These are phyloP conservation scores for Cotesia congregata DNA, from an alignment of 2,888 invertebrate species.

Conservation along the genomic window DNA sequence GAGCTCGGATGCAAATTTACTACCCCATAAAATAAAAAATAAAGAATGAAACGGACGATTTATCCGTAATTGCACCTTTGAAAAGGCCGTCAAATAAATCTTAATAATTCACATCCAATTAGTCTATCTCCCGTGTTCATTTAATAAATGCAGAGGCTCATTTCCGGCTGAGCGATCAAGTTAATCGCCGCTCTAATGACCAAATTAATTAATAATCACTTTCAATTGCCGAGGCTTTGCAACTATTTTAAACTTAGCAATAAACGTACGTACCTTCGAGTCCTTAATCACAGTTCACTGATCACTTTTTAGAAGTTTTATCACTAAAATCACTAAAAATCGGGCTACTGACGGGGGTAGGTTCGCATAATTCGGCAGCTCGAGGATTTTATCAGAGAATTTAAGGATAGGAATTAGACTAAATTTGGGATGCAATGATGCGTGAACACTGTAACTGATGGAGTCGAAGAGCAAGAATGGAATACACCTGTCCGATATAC, in stretches of 20 bases:
- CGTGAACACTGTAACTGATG: slow-evolving; percentile 65
- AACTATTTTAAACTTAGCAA: not conserved
- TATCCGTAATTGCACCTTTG: not conserved
- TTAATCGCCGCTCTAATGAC: not conserved
- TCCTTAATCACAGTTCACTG: not conserved
- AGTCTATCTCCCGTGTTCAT: not conserved
- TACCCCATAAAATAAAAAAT: no score
- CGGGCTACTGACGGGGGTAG: no score
- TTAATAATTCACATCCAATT: slow-evolving; percentile 1
- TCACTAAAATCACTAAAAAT: no score
- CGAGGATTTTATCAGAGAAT: no score
- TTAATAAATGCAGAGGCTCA: not conserved
- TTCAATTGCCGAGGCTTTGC: not conserved
- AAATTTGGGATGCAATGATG: slow-evolving; percentile 42
- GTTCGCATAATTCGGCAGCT: no score
- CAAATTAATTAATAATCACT: not conserved
- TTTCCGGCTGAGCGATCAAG: not conserved
- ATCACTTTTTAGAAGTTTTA: no score
- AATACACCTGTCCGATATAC: slow-evolving; percentile 72
- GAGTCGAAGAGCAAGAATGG: slow-evolving; percentile 67
- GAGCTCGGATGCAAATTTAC: no score
- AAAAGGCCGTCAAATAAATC: not conserved
- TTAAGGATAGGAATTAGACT: slow-evolving; percentile 11
- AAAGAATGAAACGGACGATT: not conserved
- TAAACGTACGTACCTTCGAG: not conserved